Evolutionary conservation across 2,797 vertebrate genomes (phyloP).

Genomic region (Coccyzus lansbergi): DNA sequence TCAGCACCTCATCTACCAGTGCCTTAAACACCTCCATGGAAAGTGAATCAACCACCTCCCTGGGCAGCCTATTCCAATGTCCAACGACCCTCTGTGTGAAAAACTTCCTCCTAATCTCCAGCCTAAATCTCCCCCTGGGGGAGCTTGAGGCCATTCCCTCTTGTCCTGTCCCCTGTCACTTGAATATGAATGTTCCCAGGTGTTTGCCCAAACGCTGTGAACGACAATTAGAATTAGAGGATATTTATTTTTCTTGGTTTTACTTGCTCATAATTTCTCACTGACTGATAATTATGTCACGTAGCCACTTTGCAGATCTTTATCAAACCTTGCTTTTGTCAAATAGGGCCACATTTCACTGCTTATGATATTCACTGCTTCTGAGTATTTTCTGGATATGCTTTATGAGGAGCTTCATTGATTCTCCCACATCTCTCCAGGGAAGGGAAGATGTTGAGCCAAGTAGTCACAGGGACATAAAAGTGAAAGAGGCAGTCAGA

Average conservation of each 20-base stretch:
- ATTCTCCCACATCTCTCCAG: fast-evolving
- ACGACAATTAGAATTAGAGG: background rate
- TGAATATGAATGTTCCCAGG: fast-evolving
- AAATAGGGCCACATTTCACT: background rate
- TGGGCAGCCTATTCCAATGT: no score
- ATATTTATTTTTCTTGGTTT: background rate
- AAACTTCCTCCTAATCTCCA: no score
- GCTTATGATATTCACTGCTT: background rate
- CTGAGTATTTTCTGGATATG: background rate
- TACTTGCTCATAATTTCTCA: background rate
- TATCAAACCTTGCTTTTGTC: background rate
- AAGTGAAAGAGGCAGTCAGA: background rate
- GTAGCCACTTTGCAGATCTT: background rate
- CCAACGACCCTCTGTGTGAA: no score
- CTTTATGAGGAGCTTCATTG: background rate
- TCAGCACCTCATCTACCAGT: no score
- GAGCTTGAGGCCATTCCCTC: no score
- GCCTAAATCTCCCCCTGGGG: no score
- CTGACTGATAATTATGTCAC: background rate
- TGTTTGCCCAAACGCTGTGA: background rate
- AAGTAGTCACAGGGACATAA: background rate
- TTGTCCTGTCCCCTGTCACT: no score
- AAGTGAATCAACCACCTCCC: no score
- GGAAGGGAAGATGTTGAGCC: background rate
- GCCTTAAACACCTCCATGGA: no score